Conservation (phyloP, 1,140 invertebrate species). For the Drosophila chauvacae region DNA sequence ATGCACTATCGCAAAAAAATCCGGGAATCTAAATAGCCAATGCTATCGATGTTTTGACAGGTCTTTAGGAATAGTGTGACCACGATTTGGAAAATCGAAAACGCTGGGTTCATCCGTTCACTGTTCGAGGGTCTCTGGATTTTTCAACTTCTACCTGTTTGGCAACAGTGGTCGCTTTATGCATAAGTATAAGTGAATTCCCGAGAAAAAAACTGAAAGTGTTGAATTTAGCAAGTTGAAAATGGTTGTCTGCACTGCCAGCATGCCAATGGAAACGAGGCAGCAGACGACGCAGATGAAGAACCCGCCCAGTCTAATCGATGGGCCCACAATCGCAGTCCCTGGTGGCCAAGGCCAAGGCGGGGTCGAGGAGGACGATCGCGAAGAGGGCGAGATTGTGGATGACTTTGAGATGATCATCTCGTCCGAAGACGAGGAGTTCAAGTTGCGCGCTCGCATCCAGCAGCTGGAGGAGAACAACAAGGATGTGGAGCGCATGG, state of each 20-base stretch:
- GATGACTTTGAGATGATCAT: slow-evolving; percentile 79
- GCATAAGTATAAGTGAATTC: slow-evolving; percentile 19
- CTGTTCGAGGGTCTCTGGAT: background rate
- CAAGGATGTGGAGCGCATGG: slow-evolving; percentile 80
- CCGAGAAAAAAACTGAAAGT: slow-evolving; percentile 10
- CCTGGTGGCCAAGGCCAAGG: background rate
- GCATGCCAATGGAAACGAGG: slow-evolving; percentile 9
- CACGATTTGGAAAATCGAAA: background rate
- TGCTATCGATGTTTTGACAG: background rate
- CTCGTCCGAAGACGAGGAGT: slow-evolving; percentile 80
- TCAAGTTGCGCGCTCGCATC: slow-evolving; percentile 71
- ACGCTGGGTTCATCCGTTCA: background rate
- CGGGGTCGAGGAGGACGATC: slow-evolving; percentile 32
- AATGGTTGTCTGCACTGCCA: slow-evolving; percentile 33
- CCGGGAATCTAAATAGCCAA: background rate
- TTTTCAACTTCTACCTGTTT: background rate
- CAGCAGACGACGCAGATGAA: background rate
- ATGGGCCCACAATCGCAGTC: background rate
- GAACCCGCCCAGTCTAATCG: background rate
- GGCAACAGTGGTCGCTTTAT: slow-evolving; percentile 1
- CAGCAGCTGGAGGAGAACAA: slow-evolving; percentile 79
- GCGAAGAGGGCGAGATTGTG: slow-evolving; percentile 83
- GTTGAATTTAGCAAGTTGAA: background rate
- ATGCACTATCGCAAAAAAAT: background rate
- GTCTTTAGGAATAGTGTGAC: background rate